Evolutionary conservation across 2,113 vertebrate genomes (phyloP).

Genomic region (Lepisosteus oculatus): DNA sequence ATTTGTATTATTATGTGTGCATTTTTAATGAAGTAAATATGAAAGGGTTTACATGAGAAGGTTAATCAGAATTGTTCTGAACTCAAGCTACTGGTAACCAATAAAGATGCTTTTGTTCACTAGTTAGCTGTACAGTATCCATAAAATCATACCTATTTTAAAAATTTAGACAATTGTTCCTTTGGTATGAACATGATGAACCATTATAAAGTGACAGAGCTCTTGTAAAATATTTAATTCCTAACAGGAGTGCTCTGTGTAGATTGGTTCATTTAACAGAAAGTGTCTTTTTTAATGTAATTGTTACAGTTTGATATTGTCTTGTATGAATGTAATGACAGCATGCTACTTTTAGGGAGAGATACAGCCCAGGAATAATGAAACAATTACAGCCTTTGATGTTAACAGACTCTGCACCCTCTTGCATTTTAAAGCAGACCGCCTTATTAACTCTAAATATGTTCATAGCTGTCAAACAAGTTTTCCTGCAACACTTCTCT

Average conservation of each 20-base stretch:
- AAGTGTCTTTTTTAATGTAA: not conserved
- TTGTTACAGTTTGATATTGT: conserved; percentile 18
- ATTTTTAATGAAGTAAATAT: no score
- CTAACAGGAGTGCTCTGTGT: not conserved
- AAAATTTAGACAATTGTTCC: no score
- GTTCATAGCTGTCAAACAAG: conserved; percentile 52
- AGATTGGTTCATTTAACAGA: conserved; percentile 2
- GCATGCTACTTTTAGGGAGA: conserved; percentile 30
- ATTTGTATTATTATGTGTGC: no score
- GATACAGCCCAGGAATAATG: conserved; percentile 33
- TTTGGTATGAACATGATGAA: not conserved
- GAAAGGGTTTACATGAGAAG: no score
- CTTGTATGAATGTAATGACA: conserved; percentile 29
- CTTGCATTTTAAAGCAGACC: conserved; percentile 49
- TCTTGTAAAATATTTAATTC: not conserved
- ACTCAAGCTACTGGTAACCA: no score
- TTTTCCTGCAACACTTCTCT: conserved; percentile 39
- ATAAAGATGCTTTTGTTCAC: no score
- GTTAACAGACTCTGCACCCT: conserved; percentile 38
- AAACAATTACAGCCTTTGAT: conserved; percentile 50
- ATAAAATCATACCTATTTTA: no score
- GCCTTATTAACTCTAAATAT: conserved; percentile 48
- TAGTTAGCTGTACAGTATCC: no score
- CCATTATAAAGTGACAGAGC: not conserved
- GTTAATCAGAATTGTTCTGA: no score